Conservation (phyloP, 2,888 invertebrate genomes). For the Eudasyphora cyanicolor region DNA sequence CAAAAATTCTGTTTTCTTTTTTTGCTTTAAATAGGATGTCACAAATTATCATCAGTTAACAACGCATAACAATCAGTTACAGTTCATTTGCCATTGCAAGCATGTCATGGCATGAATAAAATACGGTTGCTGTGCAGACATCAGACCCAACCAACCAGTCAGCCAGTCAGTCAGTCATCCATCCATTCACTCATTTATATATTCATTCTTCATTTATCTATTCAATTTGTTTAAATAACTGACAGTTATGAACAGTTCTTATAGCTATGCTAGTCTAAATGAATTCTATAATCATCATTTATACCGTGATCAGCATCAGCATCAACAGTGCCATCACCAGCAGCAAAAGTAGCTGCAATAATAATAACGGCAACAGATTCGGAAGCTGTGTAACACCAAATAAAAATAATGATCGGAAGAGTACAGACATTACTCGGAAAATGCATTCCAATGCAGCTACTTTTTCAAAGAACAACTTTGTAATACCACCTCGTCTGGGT, state of each 20-base stretch:
- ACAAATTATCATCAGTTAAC: slow-evolving; percentile 72
- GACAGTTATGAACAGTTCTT: slow-evolving; percentile 62
- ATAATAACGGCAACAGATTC: slow-evolving; percentile 55
- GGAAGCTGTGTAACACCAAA: slow-evolving; percentile 66
- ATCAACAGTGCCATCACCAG: slow-evolving; percentile 20
- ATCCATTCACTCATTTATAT: not conserved
- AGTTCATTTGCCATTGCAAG: slow-evolving; percentile 69
- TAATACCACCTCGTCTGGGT: no score
- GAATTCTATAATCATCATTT: slow-evolving; percentile 57
- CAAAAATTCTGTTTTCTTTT: slow-evolving; percentile 21
- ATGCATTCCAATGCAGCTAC: slow-evolving; percentile 53
- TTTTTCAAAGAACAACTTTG: no score
- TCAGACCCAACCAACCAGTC: not conserved
- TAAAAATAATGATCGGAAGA: slow-evolving; percentile 68
- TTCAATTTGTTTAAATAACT: slow-evolving; percentile 45
- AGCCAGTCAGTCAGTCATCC: no score
- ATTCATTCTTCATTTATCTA: slow-evolving; percentile 7
- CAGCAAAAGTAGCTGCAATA: slow-evolving; percentile 36
- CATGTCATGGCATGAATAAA: slow-evolving; percentile 3
- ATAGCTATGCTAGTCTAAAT: slow-evolving; percentile 63
- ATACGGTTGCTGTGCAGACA: not conserved
- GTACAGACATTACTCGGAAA: slow-evolving; percentile 64
- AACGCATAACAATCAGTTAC: slow-evolving; percentile 77
- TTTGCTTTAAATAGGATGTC: slow-evolving; percentile 58
- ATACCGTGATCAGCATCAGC: slow-evolving; percentile 43